Evolutionary conservation across 2,113 vertebrate species (phyloP).

Genomic region (Falco punctatus): DNA sequence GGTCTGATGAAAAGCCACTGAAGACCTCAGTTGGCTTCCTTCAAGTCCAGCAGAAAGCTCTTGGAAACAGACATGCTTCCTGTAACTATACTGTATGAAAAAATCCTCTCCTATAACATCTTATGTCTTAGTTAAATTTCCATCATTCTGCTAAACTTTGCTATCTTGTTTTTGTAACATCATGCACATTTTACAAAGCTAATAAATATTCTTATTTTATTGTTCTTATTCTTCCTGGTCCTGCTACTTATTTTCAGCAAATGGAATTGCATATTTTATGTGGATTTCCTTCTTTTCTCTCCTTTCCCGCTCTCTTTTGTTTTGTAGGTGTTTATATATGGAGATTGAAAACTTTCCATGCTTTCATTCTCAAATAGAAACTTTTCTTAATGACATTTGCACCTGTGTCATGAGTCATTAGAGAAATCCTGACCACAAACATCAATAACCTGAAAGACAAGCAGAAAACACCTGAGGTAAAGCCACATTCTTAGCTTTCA

Average conservation of each 20-base stretch:
- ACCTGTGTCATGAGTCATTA: not conserved
- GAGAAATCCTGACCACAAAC: not conserved
- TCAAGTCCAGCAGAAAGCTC: not conserved
- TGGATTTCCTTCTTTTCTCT: not conserved
- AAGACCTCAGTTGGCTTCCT: not conserved
- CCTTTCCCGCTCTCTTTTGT: not conserved
- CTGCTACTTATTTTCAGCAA: not conserved
- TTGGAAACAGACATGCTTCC: not conserved
- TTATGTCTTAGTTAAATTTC: not conserved
- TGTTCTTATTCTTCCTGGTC: not conserved
- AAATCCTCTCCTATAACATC: not conserved
- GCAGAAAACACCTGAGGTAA: constrained; percentile 24
- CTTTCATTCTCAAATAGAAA: not conserved
- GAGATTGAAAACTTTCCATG: not conserved
- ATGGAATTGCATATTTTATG: not conserved
- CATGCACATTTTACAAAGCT: not conserved
- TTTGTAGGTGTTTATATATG: not conserved
- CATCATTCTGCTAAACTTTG: not conserved
- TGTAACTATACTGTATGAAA: not conserved
- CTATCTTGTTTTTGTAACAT: not conserved
- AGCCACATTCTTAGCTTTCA: not conserved
- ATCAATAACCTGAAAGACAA: constrained; percentile 22
- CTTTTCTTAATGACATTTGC: not conserved
- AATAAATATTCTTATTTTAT: not conserved
- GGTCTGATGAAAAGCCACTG: not conserved